A percentile compares a stretch with the other conserved stretches of the same genome.
phyloP scores from a whole-genome alignment of 1,140 invertebrate species.

The Bombus soroeensis region DNA sequence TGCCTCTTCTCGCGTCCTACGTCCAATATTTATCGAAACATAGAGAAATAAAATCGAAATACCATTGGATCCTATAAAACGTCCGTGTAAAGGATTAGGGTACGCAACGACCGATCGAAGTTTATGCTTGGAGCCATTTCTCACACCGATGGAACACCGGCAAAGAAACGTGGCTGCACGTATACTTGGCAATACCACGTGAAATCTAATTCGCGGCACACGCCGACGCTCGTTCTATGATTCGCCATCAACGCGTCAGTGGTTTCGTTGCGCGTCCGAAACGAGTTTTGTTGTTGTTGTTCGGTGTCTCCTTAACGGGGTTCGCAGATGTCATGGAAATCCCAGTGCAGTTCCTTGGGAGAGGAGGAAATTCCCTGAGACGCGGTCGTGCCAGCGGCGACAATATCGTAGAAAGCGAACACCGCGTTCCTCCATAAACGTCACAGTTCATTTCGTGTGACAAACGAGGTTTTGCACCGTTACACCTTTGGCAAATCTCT shows the following conservation, averaged over 20 bases:
- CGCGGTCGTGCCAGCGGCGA: slow-evolving; percentile 7
- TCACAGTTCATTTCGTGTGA: slow-evolving; percentile 44
- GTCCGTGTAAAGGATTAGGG: background rate
- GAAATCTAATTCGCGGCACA: slow-evolving; percentile 20
- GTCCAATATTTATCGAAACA: too few relatives aligned
- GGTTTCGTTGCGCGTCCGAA: slow-evolving; percentile 25
- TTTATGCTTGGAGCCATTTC: background rate
- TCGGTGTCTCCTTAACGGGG: slow-evolving; percentile 40
- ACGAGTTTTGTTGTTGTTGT: slow-evolving; percentile 43
- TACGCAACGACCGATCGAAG: background rate
- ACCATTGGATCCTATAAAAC: too few relatives aligned
- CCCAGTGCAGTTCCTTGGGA: slow-evolving; percentile 27
- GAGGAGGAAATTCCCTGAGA: slow-evolving; percentile 29
- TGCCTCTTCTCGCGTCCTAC: too few relatives aligned
- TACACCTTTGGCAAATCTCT: slow-evolving; percentile 3
- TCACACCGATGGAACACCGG: background rate
- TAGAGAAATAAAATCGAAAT: too few relatives aligned
- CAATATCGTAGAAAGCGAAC: slow-evolving; percentile 6
- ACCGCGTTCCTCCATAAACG: slow-evolving; percentile 34
- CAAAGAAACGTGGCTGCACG: slow-evolving; percentile 29
- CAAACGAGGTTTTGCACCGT: slow-evolving; percentile 35
- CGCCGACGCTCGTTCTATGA: slow-evolving; percentile 4
- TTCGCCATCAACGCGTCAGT: slow-evolving; percentile 38
- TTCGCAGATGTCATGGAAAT: slow-evolving; percentile 46
- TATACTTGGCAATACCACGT: slow-evolving; percentile 19